Conservation (phyloP, 2,888 invertebrate species). For the Epinotia brunnichana region DNA sequence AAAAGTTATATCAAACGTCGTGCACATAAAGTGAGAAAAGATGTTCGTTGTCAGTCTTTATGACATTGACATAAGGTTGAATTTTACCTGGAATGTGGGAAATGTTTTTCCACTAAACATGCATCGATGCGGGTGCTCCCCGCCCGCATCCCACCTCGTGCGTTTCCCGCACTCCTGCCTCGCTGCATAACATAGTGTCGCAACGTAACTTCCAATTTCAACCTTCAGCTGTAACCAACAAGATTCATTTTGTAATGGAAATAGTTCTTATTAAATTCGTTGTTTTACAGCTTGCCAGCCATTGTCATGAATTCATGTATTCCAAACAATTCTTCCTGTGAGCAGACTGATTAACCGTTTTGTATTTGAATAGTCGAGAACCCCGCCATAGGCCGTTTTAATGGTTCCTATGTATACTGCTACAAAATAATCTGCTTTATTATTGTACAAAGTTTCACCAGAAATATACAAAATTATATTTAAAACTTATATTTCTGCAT, state of each 20-base stretch:
- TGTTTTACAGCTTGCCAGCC: conserved; percentile 5
- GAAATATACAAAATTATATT: conserved; percentile 2
- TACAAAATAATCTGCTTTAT: conserved; percentile 23
- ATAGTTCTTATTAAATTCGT: neutral
- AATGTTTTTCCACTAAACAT: too few relatives aligned
- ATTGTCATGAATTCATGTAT: neutral
- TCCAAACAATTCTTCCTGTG: conserved; percentile 30
- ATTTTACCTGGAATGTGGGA: too few relatives aligned
- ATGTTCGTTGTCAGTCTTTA: too few relatives aligned
- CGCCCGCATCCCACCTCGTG: neutral
- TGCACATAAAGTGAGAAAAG: too few relatives aligned
- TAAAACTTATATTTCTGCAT: neutral
- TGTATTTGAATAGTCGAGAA: neutral
- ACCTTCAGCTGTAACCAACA: neutral
- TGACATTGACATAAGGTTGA: too few relatives aligned
- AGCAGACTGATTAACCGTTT: conserved; percentile 33
- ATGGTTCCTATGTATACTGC: conserved; percentile 38
- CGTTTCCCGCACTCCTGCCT: neutral
- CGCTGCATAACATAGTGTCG: neutral
- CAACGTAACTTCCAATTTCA: neutral
- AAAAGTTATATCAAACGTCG: too few relatives aligned
- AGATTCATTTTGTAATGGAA: conserved; percentile 2
- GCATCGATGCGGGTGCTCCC: too few relatives aligned
- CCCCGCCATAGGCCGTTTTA: conserved; percentile 17
- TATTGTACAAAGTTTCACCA: conserved; percentile 10